These are phyloP conservation scores for Oreocharis arfaki DNA, from an alignment of 2,113 vertebrate species.

Conservation along the genomic window DNA sequence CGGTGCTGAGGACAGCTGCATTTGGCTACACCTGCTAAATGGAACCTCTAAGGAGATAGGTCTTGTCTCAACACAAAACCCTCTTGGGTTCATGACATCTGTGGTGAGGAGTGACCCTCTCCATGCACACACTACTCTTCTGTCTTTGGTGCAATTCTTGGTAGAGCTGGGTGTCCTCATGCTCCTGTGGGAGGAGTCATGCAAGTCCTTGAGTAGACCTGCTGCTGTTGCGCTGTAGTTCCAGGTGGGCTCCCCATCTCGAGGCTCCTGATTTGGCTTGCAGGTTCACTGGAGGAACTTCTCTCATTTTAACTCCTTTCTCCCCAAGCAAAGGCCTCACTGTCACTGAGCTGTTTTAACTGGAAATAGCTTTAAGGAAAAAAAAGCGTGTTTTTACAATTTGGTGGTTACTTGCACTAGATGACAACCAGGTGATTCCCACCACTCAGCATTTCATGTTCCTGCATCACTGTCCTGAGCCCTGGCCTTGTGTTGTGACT, in stretches of 20 bases:
- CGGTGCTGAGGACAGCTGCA: not conserved
- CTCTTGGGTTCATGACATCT: not conserved
- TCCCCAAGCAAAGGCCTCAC: not conserved
- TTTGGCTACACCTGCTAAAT: not conserved
- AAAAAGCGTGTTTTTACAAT: not conserved
- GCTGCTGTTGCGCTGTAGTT: not conserved
- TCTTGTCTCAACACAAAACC: not conserved
- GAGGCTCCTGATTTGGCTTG: not conserved
- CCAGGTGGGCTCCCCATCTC: not conserved
- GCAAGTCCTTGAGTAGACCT: not conserved
- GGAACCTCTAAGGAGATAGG: not conserved
- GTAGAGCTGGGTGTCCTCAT: not conserved
- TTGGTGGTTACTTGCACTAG: constrained; percentile 10
- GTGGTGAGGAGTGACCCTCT: not conserved
- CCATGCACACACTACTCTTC: not conserved
- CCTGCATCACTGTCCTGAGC: constrained; percentile 5
- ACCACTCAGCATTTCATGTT: constrained; percentile 8
- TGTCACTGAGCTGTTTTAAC: not conserved
- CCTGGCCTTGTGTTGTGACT: not conserved
- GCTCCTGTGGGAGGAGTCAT: not conserved
- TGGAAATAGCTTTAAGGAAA: not conserved
- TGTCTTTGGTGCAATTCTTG: not conserved
- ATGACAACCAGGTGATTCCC: not conserved
- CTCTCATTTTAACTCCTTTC: not conserved
- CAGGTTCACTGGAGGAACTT: not conserved